Conservation (phyloP, 2,888 invertebrate genomes). For the Chymomyza caudatula region DNA sequence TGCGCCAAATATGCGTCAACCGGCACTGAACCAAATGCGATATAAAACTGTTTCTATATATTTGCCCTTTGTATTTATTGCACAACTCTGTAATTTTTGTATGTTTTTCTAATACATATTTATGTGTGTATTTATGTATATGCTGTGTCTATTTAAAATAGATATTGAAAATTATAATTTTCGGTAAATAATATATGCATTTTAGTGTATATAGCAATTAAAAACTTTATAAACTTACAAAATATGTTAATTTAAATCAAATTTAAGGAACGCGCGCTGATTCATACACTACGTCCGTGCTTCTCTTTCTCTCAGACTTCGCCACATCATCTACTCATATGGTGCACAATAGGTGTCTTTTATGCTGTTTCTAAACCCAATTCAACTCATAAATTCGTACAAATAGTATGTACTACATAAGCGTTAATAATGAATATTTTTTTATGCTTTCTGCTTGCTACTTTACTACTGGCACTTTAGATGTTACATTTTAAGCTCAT, state of each 20-base stretch:
- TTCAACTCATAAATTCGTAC: neutral
- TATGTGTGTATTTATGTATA: slow-evolving; percentile 24
- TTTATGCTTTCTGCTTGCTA: slow-evolving; percentile 23
- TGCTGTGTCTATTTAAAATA: slow-evolving; percentile 11
- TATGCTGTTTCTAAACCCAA: neutral
- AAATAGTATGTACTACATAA: neutral
- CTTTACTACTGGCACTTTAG: slow-evolving; percentile 61
- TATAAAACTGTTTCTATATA: neutral
- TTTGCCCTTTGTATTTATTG: slow-evolving; percentile 32
- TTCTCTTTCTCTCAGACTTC: neutral
- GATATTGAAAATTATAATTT: neutral
- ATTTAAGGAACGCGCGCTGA: neutral
- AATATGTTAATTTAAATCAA: neutral
- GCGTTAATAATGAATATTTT: neutral
- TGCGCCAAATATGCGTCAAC: slow-evolving; percentile 1
- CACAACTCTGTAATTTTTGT: slow-evolving; percentile 43
- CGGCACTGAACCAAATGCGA: neutral
- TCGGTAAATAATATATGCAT: neutral
- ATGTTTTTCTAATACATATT: neutral
- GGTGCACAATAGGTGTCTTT: neutral
- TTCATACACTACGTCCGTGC: neutral
- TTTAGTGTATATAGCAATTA: neutral
- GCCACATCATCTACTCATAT: neutral
- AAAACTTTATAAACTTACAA: neutral
- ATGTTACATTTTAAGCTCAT: slow-evolving; percentile 41